phyloP scores from a whole-genome alignment of 64 coral and sea anemone species.

The Montipora cactus region DNA sequence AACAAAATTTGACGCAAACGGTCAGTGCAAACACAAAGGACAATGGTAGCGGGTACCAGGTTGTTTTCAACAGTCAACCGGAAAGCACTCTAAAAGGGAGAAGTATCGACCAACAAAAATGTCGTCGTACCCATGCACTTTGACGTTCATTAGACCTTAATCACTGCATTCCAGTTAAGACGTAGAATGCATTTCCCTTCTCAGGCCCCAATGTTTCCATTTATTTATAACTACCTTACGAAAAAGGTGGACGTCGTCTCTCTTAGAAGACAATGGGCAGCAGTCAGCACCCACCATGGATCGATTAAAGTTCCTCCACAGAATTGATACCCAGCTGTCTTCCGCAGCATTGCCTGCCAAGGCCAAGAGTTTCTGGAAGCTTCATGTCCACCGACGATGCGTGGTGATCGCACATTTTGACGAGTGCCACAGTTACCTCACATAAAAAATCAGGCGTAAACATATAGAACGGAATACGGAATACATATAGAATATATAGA shows the following conservation, averaged over 20 bases:
- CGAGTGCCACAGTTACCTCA: conserved; percentile 2
- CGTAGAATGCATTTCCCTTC: not conserved
- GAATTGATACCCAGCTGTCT: not conserved
- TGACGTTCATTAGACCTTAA: too few relatives aligned
- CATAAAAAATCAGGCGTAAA: not conserved
- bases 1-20: too few relatives aligned
- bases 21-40: too few relatives aligned
- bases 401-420: not conserved
- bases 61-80: too few relatives aligned
- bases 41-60: too few relatives aligned
- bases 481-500: too few relatives aligned
- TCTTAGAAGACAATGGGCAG: conserved; percentile 25
- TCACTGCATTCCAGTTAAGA: not conserved
- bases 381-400: conserved; percentile 47
- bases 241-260: not conserved
- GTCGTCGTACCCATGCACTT: too few relatives aligned
- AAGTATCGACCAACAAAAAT: too few relatives aligned
- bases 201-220: not conserved
- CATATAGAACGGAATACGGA: too few relatives aligned
- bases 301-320: conserved; percentile 45
- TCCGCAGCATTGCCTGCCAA: conserved; percentile 46
- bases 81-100: too few relatives aligned
- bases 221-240: not conserved
- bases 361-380: conserved; percentile 41
- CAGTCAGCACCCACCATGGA: conserved; percentile 38